Base-by-base conservation (phyloP, 1,140 invertebrate genomes). In the Cotesia vestalis region DNA sequence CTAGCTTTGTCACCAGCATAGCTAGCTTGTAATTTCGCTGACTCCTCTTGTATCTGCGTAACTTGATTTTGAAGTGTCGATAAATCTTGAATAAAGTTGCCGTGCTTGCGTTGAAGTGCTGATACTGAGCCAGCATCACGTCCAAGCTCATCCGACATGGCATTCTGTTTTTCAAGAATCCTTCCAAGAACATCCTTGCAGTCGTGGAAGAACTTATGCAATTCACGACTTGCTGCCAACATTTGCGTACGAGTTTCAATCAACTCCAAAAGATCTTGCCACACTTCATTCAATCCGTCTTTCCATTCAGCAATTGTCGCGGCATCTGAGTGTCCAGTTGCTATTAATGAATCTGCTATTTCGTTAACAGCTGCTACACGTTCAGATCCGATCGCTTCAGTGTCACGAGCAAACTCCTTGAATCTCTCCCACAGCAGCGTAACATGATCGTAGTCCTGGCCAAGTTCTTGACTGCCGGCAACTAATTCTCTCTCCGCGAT, bases 151-250 rank as follows among this genome's bases (percentile, higher is more conserved):
- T 99, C 98, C 61, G 97, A 98, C 85, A 99, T 96, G 46, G 95
- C 93, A 83, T 98, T 96, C 81, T 97, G 94, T 85, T 99, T 99
- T 85, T 97, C 95, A 35, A 96, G 87, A 76, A 98, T 98, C 75
- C 97, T 91, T 46, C 95, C 94, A 46, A 99, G 88, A 46, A 98
- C 94, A 85, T 99, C 98, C 88, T 99, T 99, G 89, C 98, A 99
- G 88, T 99, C 98, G 87, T 99, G 96, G 94, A 99, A 99, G 93
- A 99, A 99, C 88, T 99, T 99, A 88, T 99, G 97, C 60, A 99
- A 88, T 85, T 99, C 96, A 81, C 97, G 93, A 40, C 96, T 98
- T 4, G 97, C 96, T 51, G 95, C 94, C 76, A 99, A 85, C 94
- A 98, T 97, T 86, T 98, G 97, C 40, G 95, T 98, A 75, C 98